These are phyloP conservation scores for Pipa parva DNA, from an alignment of 2,113 vertebrate genomes.

Conservation along the genomic window DNA sequence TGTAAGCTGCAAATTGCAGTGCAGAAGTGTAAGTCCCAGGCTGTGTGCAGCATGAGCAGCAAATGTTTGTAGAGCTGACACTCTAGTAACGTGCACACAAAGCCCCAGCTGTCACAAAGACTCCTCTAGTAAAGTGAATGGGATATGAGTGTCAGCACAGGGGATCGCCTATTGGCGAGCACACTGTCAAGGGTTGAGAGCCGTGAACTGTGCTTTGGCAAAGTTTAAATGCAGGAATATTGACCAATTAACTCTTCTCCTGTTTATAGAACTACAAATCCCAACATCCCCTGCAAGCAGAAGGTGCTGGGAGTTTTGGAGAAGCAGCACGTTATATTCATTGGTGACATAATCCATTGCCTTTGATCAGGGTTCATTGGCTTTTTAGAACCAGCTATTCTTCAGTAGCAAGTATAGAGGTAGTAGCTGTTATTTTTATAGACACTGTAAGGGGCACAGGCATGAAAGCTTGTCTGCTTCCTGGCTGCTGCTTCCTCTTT, in stretches of 20 bases:
- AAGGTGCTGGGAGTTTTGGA: too few relatives aligned
- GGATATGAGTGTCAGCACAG: not conserved
- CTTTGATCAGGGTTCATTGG: too few relatives aligned
- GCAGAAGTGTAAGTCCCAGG: too few relatives aligned
- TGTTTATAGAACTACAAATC: not conserved
- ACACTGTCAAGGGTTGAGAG: not conserved
- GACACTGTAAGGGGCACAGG: not conserved
- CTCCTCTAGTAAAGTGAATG: not conserved
- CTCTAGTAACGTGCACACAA: not conserved
- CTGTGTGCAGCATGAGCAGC: not conserved
- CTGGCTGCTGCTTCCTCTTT: not conserved
- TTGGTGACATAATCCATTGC: too few relatives aligned
- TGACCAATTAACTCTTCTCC: too few relatives aligned
- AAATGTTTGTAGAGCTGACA: constrained; percentile 6
- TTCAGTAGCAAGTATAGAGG: not conserved
- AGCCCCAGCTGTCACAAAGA: constrained; percentile 27
- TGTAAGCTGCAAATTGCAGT: not conserved
- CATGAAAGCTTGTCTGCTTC: not conserved
- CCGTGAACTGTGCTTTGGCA: not conserved
- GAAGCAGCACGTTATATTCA: too few relatives aligned
- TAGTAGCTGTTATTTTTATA: not conserved
- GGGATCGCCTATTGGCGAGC: constrained; percentile 1
- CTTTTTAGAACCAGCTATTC: not conserved
- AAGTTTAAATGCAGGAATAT: too few relatives aligned
- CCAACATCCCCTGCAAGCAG: too few relatives aligned